A percentile compares a stretch with the other conserved stretches of the same genome.
These are phyloP conservation scores for Crematogaster levior DNA, from an alignment of 2,888 invertebrate genomes.

Conservation along the genomic window DNA sequence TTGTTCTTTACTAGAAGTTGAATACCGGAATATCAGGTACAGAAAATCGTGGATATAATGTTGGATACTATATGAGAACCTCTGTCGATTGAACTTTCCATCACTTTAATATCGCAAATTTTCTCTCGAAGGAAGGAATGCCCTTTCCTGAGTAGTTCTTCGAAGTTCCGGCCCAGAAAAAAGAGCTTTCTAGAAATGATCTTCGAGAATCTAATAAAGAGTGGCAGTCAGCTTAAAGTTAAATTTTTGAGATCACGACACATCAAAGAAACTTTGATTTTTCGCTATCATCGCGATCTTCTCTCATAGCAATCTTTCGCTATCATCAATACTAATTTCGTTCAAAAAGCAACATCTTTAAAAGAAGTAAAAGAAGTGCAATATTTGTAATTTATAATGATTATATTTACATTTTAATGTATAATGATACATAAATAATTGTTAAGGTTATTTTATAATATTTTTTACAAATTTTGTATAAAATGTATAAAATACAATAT, in stretches of 20 bases:
- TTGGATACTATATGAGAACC: not conserved
- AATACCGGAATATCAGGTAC: not conserved
- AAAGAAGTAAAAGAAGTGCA: not conserved
- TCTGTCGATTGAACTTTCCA: conserved; percentile 27
- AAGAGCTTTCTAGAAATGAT: conserved; percentile 33
- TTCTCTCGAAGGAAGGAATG: conserved; percentile 15
- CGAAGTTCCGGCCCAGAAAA: not conserved
- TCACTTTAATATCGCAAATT: conserved; percentile 29
- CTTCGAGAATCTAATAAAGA: conserved; percentile 17
- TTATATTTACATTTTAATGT: not conserved
- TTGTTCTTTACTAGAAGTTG: not conserved
- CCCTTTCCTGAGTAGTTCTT: conserved; percentile 5
- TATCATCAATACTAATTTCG: not conserved
- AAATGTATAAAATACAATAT: not conserved
- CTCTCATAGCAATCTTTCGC: too few species aligned
- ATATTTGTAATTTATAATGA: not conserved
- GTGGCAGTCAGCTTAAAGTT: conserved; percentile 1
- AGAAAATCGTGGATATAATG: not conserved
- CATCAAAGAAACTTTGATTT: not conserved
- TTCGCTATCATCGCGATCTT: too few species aligned
- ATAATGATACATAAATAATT: not conserved
- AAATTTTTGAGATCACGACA: conserved; percentile 13
- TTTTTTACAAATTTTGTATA: not conserved
- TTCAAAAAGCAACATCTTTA: not conserved
- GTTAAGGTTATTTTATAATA: not conserved